These are phyloP conservation scores for Ctenodactylus gundi DNA, from an alignment of 2,113 vertebrate genomes.

Conservation along the genomic window DNA sequence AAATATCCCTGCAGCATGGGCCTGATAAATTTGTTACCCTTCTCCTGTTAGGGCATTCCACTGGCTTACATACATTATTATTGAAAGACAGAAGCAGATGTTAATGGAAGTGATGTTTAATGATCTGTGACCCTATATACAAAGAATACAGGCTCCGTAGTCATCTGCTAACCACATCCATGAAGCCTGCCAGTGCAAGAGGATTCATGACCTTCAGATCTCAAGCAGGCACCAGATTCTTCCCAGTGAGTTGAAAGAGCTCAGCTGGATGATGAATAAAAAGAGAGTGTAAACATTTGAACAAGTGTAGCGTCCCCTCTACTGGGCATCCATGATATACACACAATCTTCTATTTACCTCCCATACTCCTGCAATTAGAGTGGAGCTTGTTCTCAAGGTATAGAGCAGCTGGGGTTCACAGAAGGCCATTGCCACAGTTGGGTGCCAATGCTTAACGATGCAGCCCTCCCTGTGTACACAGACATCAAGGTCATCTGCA, in stretches of 20 bases:
- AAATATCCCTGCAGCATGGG: not conserved
- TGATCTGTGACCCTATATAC: conserved; percentile 74
- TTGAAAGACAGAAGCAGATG: conserved; percentile 79
- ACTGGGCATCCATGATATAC: conserved; percentile 47
- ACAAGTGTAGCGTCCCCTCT: conserved; percentile 62
- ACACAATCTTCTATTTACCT: conserved; percentile 6
- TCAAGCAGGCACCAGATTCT: conserved; percentile 41
- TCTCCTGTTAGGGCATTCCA: conserved; percentile 59
- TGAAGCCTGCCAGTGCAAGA: conserved; percentile 41
- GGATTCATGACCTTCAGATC: conserved; percentile 73
- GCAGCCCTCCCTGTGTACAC: conserved; percentile 45
- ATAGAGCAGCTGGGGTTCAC: conserved; percentile 59
- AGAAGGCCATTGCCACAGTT: conserved; percentile 61
- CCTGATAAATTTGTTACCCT: conserved; percentile 70
- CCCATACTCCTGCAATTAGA: conserved; percentile 45
- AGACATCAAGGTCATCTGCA: conserved; percentile 69
- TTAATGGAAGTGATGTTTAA: conserved; percentile 75
- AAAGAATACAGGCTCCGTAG: conserved; percentile 66
- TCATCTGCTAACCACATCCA: conserved; percentile 78
- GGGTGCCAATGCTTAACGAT: conserved; percentile 67
- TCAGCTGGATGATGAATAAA: conserved; percentile 68
- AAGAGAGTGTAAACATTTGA: conserved; percentile 75
- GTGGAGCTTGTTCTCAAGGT: conserved; percentile 47
- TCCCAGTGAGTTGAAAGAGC: conserved; percentile 64
- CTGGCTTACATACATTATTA: conserved; percentile 47